phyloP scores from a whole-genome alignment of 2,113 vertebrate genomes.

The Hippocampus mohnikei region DNA sequence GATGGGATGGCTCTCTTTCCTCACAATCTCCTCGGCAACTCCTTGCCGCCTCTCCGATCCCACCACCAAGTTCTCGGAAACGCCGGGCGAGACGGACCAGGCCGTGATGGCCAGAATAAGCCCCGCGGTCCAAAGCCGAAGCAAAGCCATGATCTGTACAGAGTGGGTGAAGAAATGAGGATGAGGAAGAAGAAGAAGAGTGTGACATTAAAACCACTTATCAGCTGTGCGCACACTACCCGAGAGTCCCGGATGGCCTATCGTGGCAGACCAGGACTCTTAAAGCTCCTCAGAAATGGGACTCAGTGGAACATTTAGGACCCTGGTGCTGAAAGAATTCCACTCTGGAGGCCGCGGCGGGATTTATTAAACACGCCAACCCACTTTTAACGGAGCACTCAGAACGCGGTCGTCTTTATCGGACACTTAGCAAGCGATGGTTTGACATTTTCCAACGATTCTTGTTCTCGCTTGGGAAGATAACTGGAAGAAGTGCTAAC shows the following conservation, averaged over 20 bases:
- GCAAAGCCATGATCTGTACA: constrained; percentile 54
- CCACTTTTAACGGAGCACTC: constrained; percentile 5
- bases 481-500: not conserved
- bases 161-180: constrained; percentile 17
- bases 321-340: constrained; percentile 44
- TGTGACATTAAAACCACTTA: constrained; percentile 68
- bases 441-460: constrained; percentile 48
- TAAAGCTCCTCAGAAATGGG: constrained; percentile 58
- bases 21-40: constrained; percentile 9
- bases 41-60: not conserved
- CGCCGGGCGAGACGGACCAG: constrained; percentile 5
- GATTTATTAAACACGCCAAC: constrained; percentile 62
- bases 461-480: constrained; percentile 2
- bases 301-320: constrained; percentile 60
- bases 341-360: constrained; percentile 37
- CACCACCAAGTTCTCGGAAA: constrained; percentile 12
- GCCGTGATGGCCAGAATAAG: constrained; percentile 27
- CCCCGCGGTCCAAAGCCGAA: constrained; percentile 41
- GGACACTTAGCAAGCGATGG: constrained; percentile 24
- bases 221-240: constrained; percentile 59
- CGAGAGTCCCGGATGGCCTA: constrained; percentile 52
- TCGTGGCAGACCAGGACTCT: constrained; percentile 57
- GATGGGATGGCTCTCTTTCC: constrained; percentile 46
- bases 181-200: constrained; percentile 26
- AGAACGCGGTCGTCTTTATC: constrained; percentile 26